A percentile compares a stretch with the other conserved stretches of the same genome.
Conservation (phyloP, 2,113 vertebrate species). For the Sapajus apella region DNA sequence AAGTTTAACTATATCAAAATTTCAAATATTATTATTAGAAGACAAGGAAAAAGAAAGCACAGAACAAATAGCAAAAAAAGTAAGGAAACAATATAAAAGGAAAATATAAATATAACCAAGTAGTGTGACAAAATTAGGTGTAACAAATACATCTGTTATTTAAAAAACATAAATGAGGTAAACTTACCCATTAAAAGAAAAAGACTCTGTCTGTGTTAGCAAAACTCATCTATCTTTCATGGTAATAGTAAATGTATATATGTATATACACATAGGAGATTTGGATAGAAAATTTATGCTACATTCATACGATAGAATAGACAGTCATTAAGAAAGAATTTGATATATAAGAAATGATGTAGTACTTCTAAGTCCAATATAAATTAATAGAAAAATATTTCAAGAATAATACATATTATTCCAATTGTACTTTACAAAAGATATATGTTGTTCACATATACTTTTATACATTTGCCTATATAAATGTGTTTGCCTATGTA, state of each 20-base stretch:
- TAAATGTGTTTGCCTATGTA: not conserved
- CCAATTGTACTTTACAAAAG: not conserved
- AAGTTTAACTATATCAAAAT: not conserved
- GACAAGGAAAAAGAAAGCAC: not conserved
- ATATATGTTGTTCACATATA: not conserved
- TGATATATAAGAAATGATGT: not conserved
- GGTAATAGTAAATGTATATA: not conserved
- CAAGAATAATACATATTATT: constrained; percentile 18
- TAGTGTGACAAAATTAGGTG: not conserved
- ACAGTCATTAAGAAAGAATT: not conserved
- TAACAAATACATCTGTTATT: not conserved
- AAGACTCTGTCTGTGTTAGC: not conserved
- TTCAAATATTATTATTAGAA: constrained; percentile 54
- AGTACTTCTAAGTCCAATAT: not conserved
- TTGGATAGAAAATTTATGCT: not conserved
- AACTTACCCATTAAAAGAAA: not conserved
- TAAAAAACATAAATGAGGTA: constrained; percentile 28
- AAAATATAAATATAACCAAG: not conserved
- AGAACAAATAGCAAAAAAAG: not conserved
- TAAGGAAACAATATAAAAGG: not conserved
- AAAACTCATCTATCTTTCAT: constrained; percentile 34
- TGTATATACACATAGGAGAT: no score
- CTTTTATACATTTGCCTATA: not conserved
- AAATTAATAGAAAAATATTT: constrained; percentile 22
- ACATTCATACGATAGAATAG: not conserved